These are phyloP conservation scores for Bettongia penicillata DNA, from an alignment of 2,113 vertebrate species.

Conservation along the genomic window DNA sequence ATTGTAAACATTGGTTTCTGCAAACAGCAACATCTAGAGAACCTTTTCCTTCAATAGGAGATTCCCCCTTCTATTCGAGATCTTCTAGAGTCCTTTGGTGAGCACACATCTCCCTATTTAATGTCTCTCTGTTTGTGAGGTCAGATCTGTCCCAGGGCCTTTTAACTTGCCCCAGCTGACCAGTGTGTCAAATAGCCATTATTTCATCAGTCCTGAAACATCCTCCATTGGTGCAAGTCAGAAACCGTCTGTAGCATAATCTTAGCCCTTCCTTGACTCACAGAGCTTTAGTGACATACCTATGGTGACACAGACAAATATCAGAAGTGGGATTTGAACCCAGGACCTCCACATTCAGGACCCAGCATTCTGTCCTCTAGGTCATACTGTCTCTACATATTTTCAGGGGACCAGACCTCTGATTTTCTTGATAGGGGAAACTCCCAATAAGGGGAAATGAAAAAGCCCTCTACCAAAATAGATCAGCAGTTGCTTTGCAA, in stretches of 20 bases:
- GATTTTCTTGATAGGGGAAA: neutral
- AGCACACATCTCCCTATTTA: neutral
- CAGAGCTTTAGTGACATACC: neutral
- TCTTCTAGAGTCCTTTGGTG: neutral
- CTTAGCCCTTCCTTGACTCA: neutral
- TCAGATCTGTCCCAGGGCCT: neutral
- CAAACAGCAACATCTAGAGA: neutral
- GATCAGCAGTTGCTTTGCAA: neutral
- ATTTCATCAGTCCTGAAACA: neutral
- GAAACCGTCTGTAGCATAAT: neutral
- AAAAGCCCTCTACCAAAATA: neutral
- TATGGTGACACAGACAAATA: neutral
- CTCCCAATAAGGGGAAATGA: neutral
- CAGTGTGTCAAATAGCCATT: neutral
- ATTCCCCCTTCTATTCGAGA: neutral
- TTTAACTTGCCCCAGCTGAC: neutral
- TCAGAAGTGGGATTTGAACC: neutral
- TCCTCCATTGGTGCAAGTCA: neutral
- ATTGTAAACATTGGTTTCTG: neutral
- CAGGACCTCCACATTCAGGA: neutral
- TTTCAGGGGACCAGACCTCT: neutral
- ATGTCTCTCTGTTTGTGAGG: neutral
- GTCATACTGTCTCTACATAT: neutral
- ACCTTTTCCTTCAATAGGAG: neutral
- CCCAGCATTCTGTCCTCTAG: neutral